Conservation (phyloP, 2,888 invertebrate genomes). For the Hyles lineata region DNA sequence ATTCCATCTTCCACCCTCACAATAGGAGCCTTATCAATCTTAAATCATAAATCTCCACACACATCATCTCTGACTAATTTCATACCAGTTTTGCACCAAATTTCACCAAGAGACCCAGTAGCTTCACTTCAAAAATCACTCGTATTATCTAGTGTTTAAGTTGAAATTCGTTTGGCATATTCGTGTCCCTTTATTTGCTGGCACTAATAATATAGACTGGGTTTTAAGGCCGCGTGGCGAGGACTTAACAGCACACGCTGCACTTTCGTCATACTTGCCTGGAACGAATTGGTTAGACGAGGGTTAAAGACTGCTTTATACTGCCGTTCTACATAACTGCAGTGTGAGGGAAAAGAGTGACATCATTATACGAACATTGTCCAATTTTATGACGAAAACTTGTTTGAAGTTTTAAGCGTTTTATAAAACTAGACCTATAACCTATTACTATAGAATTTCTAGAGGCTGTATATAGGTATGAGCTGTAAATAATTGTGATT, state of each 20-base stretch:
- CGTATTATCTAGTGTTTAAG: conserved; percentile 39
- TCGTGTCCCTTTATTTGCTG: conserved; percentile 34
- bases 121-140: neutral
- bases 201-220: conserved; percentile 58
- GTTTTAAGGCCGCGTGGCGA: conserved; percentile 70
- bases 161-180: conserved; percentile 35
- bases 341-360: conserved; percentile 10
- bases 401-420: neutral
- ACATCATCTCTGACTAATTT: conserved; percentile 61
- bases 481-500: too few relatives aligned
- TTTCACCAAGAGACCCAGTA: conserved; percentile 32
- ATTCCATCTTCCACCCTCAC: conserved; percentile 23
- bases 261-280: conserved; percentile 76
- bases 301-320: conserved; percentile 57
- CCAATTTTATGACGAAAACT: neutral
- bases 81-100: conserved; percentile 44
- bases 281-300: conserved; percentile 78
- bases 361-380: conserved; percentile 1
- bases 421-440: too few relatives aligned
- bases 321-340: conserved; percentile 40
- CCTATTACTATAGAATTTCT: too few relatives aligned
- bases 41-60: conserved; percentile 64
- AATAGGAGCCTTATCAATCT: conserved; percentile 39
- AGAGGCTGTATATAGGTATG: too few relatives aligned
- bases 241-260: conserved; percentile 71